Percentiles rank a stretch among this genome's conserved stretches.
These are phyloP conservation scores for Eupelmus urozonus DNA, from an alignment of 2,888 invertebrate species.

Conservation along the genomic window DNA sequence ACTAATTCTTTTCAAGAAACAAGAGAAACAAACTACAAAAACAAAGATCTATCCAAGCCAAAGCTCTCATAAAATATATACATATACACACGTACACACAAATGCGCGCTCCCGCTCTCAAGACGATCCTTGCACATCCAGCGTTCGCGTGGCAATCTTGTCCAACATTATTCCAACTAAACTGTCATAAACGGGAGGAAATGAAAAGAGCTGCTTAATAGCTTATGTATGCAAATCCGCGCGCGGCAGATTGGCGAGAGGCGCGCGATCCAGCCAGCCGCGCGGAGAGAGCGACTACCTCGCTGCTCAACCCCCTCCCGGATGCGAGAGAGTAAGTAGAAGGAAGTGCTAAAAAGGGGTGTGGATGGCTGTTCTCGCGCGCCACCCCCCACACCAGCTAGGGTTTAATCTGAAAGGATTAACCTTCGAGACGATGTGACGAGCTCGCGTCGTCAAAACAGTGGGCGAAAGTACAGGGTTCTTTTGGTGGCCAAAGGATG, in stretches of 20 bases:
- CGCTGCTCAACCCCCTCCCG: too few relatives aligned
- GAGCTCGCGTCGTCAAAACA: constrained; percentile 22
- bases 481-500: too few relatives aligned
- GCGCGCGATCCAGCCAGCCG: constrained; percentile 9
- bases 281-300: constrained; percentile 58
- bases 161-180: constrained; percentile 77
- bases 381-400: constrained; percentile 55
- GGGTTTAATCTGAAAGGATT: constrained; percentile 63
- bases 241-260: constrained; percentile 59
- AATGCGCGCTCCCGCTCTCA: too few relatives aligned
- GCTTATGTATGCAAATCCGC: constrained; percentile 76
- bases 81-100: constrained; percentile 60
- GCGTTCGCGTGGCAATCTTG: constrained; percentile 75
- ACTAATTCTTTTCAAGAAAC: too few relatives aligned
- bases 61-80: too few relatives aligned
- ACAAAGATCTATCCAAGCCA: too few relatives aligned
- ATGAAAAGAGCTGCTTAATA: constrained; percentile 78
- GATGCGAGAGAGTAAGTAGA: constrained; percentile 60
- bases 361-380: constrained; percentile 61
- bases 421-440: constrained; percentile 35
- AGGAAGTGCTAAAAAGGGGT: constrained; percentile 68
- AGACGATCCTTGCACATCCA: too few relatives aligned
- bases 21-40: too few relatives aligned
- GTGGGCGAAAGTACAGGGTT: too few relatives aligned
- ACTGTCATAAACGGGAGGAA: constrained; percentile 78